Conservation (phyloP, 2,113 vertebrate species). For the Pseudonaja textilis region DNA sequence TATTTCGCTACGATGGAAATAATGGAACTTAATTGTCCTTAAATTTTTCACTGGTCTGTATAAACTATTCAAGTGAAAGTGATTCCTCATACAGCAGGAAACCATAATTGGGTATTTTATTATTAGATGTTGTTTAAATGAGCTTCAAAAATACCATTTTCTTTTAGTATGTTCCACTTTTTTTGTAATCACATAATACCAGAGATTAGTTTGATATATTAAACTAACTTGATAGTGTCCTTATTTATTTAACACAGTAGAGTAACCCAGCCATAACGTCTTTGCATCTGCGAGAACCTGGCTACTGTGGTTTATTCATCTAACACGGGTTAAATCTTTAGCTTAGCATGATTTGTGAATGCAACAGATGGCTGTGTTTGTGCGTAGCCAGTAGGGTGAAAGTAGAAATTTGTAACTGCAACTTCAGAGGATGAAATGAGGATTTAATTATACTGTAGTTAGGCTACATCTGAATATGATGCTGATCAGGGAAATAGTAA, state of each 20-base stretch:
- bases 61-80: background rate
- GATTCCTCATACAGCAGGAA: background rate
- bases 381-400: background rate
- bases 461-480: background rate
- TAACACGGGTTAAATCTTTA: background rate
- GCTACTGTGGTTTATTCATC: background rate
- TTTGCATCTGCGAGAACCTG: background rate
- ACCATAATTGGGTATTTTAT: too few relatives aligned
- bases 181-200: background rate
- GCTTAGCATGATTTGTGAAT: background rate
- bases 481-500: background rate
- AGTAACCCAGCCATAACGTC: background rate
- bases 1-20: background rate
- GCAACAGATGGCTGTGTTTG: background rate
- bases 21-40: background rate
- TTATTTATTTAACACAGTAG: background rate
- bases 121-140: background rate
- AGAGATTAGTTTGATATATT: background rate
- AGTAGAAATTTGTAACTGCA: background rate
- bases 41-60: background rate
- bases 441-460: background rate
- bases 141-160: background rate
- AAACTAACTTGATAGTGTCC: background rate
- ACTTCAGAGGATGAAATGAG: background rate
- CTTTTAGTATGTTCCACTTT: background rate